phyloP scores from a whole-genome alignment of 2,797 vertebrate genomes.

The Hippocampus kuda region DNA sequence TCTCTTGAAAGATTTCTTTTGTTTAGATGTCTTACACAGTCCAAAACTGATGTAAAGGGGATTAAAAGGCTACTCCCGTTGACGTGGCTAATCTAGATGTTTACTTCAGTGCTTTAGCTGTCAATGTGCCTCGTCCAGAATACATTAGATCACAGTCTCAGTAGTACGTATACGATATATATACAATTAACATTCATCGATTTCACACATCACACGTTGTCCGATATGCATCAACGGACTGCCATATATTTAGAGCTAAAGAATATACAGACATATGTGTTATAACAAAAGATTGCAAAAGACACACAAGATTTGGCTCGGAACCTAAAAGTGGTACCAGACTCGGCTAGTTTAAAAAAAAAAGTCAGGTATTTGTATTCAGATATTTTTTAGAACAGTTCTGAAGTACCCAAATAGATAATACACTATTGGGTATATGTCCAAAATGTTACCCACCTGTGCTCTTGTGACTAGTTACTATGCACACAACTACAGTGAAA shows the following conservation, averaged over 20 bases:
- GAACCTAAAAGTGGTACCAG: too few relatives aligned
- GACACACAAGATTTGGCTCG: background rate
- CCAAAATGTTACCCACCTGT: too few relatives aligned
- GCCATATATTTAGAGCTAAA: background rate
- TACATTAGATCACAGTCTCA: slow-evolving; percentile 7
- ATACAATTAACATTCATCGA: background rate
- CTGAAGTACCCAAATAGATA: too few relatives aligned
- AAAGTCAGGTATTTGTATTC: too few relatives aligned
- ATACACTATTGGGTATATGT: too few relatives aligned
- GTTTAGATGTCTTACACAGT: slow-evolving; percentile 1
- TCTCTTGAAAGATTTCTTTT: background rate
- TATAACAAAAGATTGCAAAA: background rate
- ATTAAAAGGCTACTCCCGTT: slow-evolving; percentile 9
- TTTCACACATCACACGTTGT: background rate
- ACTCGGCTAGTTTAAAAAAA: too few relatives aligned
- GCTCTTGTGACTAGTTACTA: too few relatives aligned
- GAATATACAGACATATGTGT: background rate
- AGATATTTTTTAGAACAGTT: too few relatives aligned
- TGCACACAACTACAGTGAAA: too few relatives aligned
- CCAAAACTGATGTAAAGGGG: slow-evolving; percentile 13
- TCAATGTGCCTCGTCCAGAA: slow-evolving; percentile 1
- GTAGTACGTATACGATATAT: background rate
- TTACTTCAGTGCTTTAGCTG: slow-evolving; percentile 24
- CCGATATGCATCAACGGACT: background rate
- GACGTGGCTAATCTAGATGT: slow-evolving; percentile 22